Evolutionary conservation across 1,140 invertebrate species (phyloP).

Genomic region (Euura lappo): DNA sequence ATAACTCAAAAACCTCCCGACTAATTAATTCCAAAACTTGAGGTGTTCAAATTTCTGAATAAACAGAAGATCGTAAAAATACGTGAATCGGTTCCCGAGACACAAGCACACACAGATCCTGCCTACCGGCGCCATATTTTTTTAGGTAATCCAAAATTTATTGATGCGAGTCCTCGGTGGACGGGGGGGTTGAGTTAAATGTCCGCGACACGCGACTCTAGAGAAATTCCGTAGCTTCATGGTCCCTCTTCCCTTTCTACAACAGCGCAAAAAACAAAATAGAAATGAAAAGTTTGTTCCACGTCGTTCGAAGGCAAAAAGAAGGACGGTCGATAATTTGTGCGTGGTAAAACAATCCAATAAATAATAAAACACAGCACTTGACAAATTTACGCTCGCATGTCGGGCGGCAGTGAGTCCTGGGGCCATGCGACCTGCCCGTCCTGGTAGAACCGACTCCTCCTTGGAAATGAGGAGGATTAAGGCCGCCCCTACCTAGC

Average conservation of each 20-base stretch:
- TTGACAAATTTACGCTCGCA: conserved; percentile 49
- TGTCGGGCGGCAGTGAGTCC: conserved; percentile 37
- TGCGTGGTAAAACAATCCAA: conserved; percentile 44
- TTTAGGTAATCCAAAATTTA: neutral
- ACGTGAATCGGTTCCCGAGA: too few relatives aligned
- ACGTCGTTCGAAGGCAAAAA: too few relatives aligned
- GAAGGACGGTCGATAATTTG: neutral
- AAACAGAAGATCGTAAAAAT: too few relatives aligned
- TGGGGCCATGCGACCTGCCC: conserved; percentile 4
- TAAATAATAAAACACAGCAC: conserved; percentile 40
- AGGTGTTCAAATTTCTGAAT: too few relatives aligned
- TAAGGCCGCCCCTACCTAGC: neutral
- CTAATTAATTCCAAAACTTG: too few relatives aligned
- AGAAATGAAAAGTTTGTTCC: too few relatives aligned
- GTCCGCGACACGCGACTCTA: neutral
- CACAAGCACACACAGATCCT: too few relatives aligned
- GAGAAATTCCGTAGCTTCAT: too few relatives aligned
- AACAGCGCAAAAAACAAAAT: too few relatives aligned
- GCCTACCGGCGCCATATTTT: neutral
- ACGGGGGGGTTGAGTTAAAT: neutral
- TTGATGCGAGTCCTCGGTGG: neutral
- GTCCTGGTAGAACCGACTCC: conserved; percentile 19
- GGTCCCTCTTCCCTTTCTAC: too few relatives aligned
- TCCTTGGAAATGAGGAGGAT: conserved; percentile 18
- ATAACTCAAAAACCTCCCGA: too few relatives aligned